Conservation (phyloP, 2,113 vertebrate genomes). For the Oreotrochilus melanogaster region DNA sequence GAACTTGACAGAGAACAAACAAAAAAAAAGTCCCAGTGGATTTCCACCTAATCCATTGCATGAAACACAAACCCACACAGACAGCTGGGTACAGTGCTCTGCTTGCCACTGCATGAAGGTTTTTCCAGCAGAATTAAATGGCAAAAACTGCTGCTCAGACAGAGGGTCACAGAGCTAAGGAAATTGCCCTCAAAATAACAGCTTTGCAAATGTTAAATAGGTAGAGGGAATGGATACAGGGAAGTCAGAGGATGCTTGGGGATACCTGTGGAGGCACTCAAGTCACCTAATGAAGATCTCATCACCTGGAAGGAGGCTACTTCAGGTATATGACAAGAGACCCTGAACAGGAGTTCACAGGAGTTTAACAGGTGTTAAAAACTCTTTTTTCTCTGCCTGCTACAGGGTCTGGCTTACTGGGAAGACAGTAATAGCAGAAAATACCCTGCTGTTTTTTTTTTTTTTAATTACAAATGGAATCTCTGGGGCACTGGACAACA, state of each 20-base stretch:
- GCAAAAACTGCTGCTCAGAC: neutral
- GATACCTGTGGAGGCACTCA: neutral
- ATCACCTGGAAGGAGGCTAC: neutral
- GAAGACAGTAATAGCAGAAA: neutral
- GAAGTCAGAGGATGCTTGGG: neutral
- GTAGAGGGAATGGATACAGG: no score
- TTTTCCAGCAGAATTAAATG: neutral
- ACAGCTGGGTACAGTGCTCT: neutral
- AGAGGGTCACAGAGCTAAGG: neutral
- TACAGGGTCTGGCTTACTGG: neutral
- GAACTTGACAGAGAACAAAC: constrained; percentile 5
- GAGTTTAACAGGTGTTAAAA: neutral
- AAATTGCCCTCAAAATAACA: neutral
- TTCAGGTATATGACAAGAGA: neutral
- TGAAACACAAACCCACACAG: neutral
- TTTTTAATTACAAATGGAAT: neutral
- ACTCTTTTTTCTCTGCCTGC: neutral
- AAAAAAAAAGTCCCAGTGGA: neutral
- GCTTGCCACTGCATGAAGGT: neutral
- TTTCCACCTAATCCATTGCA: neutral
- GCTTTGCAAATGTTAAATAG: neutral
- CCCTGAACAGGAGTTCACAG: no score
- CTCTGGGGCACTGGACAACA: neutral
- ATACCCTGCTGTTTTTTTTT: neutral
- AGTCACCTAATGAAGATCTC: neutral